Base-by-base conservation (phyloP, 2,888 invertebrate species). In the Aricia artaxerxes region DNA sequence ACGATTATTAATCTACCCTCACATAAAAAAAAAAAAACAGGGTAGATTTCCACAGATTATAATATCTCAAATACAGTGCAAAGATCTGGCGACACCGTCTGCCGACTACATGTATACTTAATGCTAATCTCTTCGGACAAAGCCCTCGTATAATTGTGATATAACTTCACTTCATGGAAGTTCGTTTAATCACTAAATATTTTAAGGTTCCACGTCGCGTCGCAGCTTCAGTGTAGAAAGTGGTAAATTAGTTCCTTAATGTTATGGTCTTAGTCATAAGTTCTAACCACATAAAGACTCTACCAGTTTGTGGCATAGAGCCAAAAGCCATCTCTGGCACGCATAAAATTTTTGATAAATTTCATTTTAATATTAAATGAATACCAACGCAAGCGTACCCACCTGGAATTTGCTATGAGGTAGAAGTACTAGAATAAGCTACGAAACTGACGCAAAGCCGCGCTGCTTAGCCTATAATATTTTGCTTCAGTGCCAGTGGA, bases 221-320 rank as follows among this genome's bases (percentile, higher is more conserved):
- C 9, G 4, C 11, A 69, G 13, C 31, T 64, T 64, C 64, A 31
- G 31, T 31, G 1, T 31, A 7, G 7, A 64, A 31, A 64, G 0
- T 31, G 4, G 5, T 69, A 4, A 35, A 13, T 69, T 4, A 69
- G 9, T 4, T 13, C 16, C 1, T 38, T 69, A 35, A 5, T 13
- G 35, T 16, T 35, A 69, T 69, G 69, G 4, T 16, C 38, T 64
- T 38, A 31, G 31, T 64, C 24, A 69, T 35, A 13, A 69, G 35
- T 69, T 13, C 13, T 35, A 38, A 69, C 69, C 69, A 69, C 69
- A 69, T 69, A 69, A 69, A 69, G 35, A 35, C 69, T 64, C 64
- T 24, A 69, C 13, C 69, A 69, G 1, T 69, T 69, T 69, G 31
- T 69, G 69, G 69, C 69, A 24, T 16, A 69, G 13, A 35, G 69